Base-by-base conservation (phyloP, 2,797 vertebrate species). In the Gorsachius magnificus region DNA sequence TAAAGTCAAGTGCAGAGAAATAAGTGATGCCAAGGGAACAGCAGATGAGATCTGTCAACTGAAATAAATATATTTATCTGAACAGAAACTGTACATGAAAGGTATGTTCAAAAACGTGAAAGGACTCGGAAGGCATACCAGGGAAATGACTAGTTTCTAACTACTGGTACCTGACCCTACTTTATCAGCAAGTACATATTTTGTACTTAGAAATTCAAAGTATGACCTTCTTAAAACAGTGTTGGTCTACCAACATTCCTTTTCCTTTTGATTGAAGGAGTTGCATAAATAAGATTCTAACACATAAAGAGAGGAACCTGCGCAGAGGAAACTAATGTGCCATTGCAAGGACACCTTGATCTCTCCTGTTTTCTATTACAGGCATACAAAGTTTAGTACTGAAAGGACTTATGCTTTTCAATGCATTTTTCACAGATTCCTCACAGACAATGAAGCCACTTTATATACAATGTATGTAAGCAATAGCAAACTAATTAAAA, bases 31-130 rank as follows among this genome's bases (percentile, higher is more conserved):
- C 50, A 95, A 87, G 41, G 36, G 91, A 94, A 84, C 41, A 84
- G 28, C 51, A 96, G 78, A 89, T 64, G 31, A 95, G 35, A 75
- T 48, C n/a, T 88, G 56, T 64, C 85, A 95, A 87, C 35, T 91
- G 58, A 90, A 78, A 75, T 69, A 90, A 93, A 69, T 88, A 88
- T 82, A 86, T 93, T 92, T 69, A 45, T 86, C 74, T 80, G 51
- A 84, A 70, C 13, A 83, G 80, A 93, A 91, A 79, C n/a, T 41
- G 31, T 20, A 53, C 41, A 74, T 33, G 5, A 61, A 89, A 89
- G 13, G 9, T 29, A 77, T 3, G 8, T 65, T 88, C 41, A 45
- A 75, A 94, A 89, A 69, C 4, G 4, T 60, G 60, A 53, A 77
- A 89, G 29, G 19, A 68, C 33, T 85, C 53, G 38, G 54, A 83